Evolutionary conservation across 2,888 invertebrate genomes (phyloP).

Genomic region (Hydrotaea diabolus): DNA sequence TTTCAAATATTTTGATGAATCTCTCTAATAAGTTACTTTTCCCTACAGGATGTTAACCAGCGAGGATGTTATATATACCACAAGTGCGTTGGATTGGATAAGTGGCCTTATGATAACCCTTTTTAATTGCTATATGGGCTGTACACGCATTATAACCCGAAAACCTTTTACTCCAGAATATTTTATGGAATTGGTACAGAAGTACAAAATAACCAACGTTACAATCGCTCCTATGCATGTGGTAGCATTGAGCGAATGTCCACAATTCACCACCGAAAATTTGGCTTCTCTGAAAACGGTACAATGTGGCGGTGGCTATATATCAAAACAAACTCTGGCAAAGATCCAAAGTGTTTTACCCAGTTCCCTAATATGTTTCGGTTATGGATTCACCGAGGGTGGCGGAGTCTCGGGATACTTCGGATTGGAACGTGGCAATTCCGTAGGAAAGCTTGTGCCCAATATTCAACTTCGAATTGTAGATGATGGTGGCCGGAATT

Average conservation of each 20-base stretch:
- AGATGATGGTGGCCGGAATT: slow-evolving; percentile 69
- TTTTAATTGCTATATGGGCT: slow-evolving; percentile 66
- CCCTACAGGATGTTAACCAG: slow-evolving; percentile 26
- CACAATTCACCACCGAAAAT: slow-evolving; percentile 64
- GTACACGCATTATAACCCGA: slow-evolving; percentile 71
- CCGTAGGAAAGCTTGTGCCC: slow-evolving; percentile 70
- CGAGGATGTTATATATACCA: slow-evolving; percentile 65
- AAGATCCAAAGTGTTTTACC: slow-evolving; percentile 40
- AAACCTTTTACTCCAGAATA: slow-evolving; percentile 67
- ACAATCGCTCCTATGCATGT: slow-evolving; percentile 71
- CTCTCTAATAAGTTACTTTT: no score
- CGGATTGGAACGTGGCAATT: slow-evolving; percentile 53
- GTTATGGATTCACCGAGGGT: slow-evolving; percentile 74
- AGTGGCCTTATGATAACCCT: slow-evolving; percentile 70
- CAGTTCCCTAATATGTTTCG: slow-evolving; percentile 64
- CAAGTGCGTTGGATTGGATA: slow-evolving; percentile 72
- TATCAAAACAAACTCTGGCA: slow-evolving; percentile 59
- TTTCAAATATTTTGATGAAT: no score
- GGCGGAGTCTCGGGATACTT: slow-evolving; percentile 61
- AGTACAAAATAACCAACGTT: slow-evolving; percentile 70
- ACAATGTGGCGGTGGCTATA: slow-evolving; percentile 68
- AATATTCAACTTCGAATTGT: slow-evolving; percentile 71
- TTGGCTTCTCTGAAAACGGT: slow-evolving; percentile 67
- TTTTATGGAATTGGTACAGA: slow-evolving; percentile 70
- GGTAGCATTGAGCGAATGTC: slow-evolving; percentile 64